Percentiles rank a stretch among this genome's conserved stretches.
These are phyloP conservation scores for Ornithoptera priamus DNA, from an alignment of 2,888 invertebrate species.

Conservation along the genomic window DNA sequence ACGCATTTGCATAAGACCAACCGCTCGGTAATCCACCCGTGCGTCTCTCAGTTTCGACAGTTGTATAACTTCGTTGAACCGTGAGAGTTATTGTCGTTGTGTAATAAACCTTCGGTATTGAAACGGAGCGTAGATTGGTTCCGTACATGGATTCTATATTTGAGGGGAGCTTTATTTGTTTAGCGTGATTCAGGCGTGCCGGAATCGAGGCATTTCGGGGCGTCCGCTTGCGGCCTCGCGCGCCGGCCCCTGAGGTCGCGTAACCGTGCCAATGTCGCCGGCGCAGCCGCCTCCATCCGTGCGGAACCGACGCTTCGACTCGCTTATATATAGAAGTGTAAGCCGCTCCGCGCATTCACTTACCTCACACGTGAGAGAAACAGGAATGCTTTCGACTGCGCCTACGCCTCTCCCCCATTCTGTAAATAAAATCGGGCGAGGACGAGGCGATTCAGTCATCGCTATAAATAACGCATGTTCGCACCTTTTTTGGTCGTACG, in stretches of 20 bases:
- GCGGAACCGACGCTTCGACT: conserved; percentile 58
- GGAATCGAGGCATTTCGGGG: conserved; percentile 76
- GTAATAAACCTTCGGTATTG: conserved; percentile 40
- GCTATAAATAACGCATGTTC: conserved; percentile 73
- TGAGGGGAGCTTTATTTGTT: conserved; percentile 28
- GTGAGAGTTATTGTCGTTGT: conserved; percentile 48
- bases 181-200: conserved; percentile 68
- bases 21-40: conserved; percentile 61
- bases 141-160: neutral
- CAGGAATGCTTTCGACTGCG: conserved; percentile 48
- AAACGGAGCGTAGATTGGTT: conserved; percentile 2
- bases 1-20: conserved; percentile 74
- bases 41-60: conserved; percentile 55
- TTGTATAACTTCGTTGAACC: conserved; percentile 56
- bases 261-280: conserved; percentile 78
- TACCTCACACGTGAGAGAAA: conserved; percentile 39
- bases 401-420: conserved; percentile 54
- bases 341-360: conserved; percentile 3
- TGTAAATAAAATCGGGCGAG: conserved; percentile 64
- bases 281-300: conserved; percentile 51
- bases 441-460: conserved; percentile 66
- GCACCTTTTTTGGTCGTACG: conserved; percentile 77
- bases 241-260: conserved; percentile 67
- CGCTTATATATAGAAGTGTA: conserved; percentile 34
- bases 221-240: conserved; percentile 72